Evolutionary conservation across 2,888 invertebrate species (phyloP), one percentile per base, ranked within the genome.

Genomic region (Chrysolina oricalcia): DNA sequence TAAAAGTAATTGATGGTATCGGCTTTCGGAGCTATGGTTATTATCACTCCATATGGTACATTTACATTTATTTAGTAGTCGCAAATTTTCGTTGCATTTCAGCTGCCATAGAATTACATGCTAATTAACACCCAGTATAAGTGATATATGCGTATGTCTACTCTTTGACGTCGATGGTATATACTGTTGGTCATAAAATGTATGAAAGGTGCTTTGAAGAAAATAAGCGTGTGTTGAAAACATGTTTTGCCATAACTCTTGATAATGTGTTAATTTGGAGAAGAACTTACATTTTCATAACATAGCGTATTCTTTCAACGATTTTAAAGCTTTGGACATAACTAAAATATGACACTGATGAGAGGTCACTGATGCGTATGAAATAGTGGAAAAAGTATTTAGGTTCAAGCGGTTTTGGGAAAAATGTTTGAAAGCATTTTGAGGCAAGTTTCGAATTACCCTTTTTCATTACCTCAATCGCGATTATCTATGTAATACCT

Each of bases 11-110:
- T 67, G 63, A 70, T 53, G 70, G 72, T 72, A 76, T 73, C 70
- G 73, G 59, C 64, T 76, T 66, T 73, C 73, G 66, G 66, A 74
- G 72, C 73, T 46, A 21, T 69, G 59, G 74, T 72, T 77, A 77
- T 77, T 74, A 77, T 77, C 68, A 74, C 74, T 59, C 69, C 70
- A 70, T 70, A 74, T 48, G 70, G 64, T 53, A 59, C 74, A 70
- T 72, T 74, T 72, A 59, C 65, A 64, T 72, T 64, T 74, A 70
- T 69, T 69, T 19, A 70, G 71, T 65, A 59, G 66, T 72, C 66
- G 68, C 74, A 77, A 77, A 65, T 72, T 74, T 77, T 71, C 67
- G 71, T 48, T 50, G 40, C 71, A 63, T 62, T 67, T 73, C 76
- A 73, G 76, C 73, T 73, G 76, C 71, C 15, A 64, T 43, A 53